Conservation (phyloP, 2,888 invertebrate species). For the Microplitis deprimator region DNA sequence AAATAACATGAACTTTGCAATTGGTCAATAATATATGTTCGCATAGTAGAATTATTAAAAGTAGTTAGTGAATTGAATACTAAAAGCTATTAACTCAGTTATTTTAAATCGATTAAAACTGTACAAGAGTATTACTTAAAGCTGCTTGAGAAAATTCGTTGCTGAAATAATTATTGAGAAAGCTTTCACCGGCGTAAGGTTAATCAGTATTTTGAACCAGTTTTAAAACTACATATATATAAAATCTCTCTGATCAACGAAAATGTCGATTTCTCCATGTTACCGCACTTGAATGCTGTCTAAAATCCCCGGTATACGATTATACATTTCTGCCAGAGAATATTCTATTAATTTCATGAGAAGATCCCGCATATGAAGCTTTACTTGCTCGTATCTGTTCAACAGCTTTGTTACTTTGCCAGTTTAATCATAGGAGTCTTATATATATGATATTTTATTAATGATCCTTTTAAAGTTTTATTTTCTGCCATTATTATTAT, state of each 20-base stretch:
- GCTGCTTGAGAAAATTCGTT: background rate
- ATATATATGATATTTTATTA: conserved; percentile 13
- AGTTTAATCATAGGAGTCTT: conserved; percentile 44
- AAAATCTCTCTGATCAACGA: background rate
- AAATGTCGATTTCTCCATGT: background rate
- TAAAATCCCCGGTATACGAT: background rate
- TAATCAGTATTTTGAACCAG: background rate
- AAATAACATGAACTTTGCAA: background rate
- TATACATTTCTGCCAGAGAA: background rate
- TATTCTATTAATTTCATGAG: background rate
- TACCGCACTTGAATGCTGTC: background rate
- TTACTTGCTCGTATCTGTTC: conserved; percentile 2
- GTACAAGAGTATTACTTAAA: background rate
- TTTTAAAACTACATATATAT: background rate
- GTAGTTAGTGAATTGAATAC: no score
- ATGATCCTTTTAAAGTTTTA: background rate
- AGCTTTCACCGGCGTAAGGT: background rate
- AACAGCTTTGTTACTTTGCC: conserved; percentile 46
- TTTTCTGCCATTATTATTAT: background rate
- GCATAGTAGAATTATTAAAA: no score
- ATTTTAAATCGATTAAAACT: background rate
- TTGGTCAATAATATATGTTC: no score
- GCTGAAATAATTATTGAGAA: background rate
- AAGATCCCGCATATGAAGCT: background rate
- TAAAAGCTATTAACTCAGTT: background rate